Base-by-base conservation (phyloP, 2,113 vertebrate genomes). In the Rhineura floridana region DNA sequence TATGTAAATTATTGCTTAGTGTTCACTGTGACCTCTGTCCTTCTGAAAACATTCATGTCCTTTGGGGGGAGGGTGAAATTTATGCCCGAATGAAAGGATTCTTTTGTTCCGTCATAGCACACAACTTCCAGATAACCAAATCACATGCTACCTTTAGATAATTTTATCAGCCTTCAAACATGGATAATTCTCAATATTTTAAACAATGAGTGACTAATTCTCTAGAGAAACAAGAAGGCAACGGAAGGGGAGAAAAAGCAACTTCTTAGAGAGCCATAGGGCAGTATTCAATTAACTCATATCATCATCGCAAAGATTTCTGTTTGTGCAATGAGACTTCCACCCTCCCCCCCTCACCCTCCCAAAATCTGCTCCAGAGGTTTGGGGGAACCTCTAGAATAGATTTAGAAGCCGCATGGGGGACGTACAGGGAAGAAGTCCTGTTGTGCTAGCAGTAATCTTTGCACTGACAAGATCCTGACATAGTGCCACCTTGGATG, bases 171-270 rank as follows among this genome's bases (percentile, higher is more conserved):
- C 17, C n/a, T 89, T 44, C 52, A 36, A 52, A 87, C 36, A 36
- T 15, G 13, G 93, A 92, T 94, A 92, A 90, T 92, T 36, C 39
- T 9, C 88, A 81, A 5, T 88, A 92, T 92, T 95, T 92, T 63
- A 90, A 92, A 23, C 17, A 21, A 19, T 59, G 21, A 19, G 55
- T 59, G 55, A 19, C 55, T 59, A 5, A 13, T 59, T 19, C 55
- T 5, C 6, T 21, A 19, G 55, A 59, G 55, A 19, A 59, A 59
- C 17, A 21, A 19, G 44, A 11, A 33, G 1, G 42, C 59, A 82
- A 48, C 48, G 39, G 52, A 42, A 81, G 39, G 39, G 63, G 25
- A 65, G 63, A 30, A 65, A 73, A 25, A 65, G 44, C 44, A 46
- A 44, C 4, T 19, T 1, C 0, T 46, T 33, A 17, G 48, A 33